phyloP scores from a whole-genome alignment of 2,113 vertebrate species.

The Burhinus bistriatus region DNA sequence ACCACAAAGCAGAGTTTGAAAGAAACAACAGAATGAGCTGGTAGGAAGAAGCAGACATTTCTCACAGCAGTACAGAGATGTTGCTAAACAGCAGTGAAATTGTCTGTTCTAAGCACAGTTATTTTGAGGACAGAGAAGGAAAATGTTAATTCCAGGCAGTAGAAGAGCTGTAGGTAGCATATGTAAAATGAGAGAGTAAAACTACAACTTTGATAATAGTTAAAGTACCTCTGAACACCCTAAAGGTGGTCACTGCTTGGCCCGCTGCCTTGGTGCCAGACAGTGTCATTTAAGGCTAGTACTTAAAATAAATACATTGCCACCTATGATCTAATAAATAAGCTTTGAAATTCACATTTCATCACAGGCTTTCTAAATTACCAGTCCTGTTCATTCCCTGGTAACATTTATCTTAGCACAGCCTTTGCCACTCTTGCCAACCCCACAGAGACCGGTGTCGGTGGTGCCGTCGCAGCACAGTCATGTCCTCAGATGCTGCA shows the following conservation, averaged over 20 bases:
- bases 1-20: not conserved
- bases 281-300: not conserved
- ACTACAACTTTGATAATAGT: not conserved
- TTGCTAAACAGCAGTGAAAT: not conserved
- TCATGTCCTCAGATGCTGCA: not conserved
- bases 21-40: not conserved
- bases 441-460: fast-evolving
- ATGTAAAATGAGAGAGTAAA: not conserved
- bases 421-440: not conserved
- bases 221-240: not conserved
- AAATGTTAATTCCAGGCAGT: not conserved
- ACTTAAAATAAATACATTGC: not conserved
- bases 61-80: not conserved
- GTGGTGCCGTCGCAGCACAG: not conserved
- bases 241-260: not conserved
- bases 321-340: not conserved
- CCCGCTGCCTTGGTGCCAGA: not conserved
- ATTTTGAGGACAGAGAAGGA: not conserved
- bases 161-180: not conserved
- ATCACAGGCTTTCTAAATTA: not conserved
- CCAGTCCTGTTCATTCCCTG: not conserved
- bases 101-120: not conserved
- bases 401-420: not conserved
- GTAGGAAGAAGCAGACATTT: not conserved
- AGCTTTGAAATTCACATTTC: not conserved